These are phyloP conservation scores for Ophioninae sp. DNA, from an alignment of 2,888 invertebrate species.

Conservation along the genomic window DNA sequence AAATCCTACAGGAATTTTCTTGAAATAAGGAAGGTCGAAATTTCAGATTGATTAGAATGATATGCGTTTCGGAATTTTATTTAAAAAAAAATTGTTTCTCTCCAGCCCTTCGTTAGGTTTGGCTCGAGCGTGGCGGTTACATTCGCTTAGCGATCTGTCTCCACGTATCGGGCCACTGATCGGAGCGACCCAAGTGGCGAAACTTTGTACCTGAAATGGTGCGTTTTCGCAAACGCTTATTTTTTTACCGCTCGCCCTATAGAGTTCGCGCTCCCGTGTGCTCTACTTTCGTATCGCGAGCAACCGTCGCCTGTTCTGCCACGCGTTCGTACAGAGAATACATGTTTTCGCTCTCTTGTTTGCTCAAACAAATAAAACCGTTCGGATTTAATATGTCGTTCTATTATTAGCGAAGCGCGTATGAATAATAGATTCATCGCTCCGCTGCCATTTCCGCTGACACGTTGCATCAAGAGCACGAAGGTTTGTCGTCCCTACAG, in stretches of 20 bases:
- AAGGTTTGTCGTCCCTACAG: neutral
- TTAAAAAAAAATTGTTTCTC: no score
- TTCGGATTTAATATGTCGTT: slow-evolving; percentile 21
- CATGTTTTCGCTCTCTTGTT: neutral
- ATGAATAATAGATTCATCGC: slow-evolving; percentile 18
- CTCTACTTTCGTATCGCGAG: no score
- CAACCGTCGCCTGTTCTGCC: neutral
- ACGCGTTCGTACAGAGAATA: neutral
- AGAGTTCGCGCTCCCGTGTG: neutral
- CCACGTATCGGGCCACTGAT: neutral
- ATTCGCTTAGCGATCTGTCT: neutral
- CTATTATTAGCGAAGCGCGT: slow-evolving; percentile 51
- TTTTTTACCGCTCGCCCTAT: neutral
- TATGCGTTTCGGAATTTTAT: no score
- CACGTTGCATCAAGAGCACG: neutral
- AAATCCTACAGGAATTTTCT: no score
- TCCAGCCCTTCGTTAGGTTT: neutral
- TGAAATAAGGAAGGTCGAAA: no score
- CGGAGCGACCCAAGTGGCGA: neutral
- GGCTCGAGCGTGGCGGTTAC: neutral
- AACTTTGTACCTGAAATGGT: neutral
- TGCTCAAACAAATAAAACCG: slow-evolving; percentile 35
- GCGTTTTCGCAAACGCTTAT: neutral
- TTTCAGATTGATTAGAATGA: no score
- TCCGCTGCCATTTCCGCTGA: neutral